These are phyloP conservation scores for Diplodus puntazzo DNA, from an alignment of 2,797 vertebrate genomes.

Conservation along the genomic window DNA sequence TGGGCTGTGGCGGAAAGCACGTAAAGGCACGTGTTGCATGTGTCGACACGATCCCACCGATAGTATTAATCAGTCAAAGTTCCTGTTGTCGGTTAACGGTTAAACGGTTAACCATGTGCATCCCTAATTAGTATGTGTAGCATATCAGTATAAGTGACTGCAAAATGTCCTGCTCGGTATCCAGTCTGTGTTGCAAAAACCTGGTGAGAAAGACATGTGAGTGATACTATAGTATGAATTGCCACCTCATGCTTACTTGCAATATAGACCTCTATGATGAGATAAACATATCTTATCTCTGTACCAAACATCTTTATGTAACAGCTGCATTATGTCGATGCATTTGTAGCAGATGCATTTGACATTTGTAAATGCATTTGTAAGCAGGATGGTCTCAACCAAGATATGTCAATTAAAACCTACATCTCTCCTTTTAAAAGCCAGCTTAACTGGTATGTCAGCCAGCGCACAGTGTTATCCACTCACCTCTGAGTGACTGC, in stretches of 20 bases:
- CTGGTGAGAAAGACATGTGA: neutral
- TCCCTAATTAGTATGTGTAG: neutral
- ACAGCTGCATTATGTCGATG: slow-evolving; percentile 7
- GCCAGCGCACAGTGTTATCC: slow-evolving; percentile 7
- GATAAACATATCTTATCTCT: slow-evolving; percentile 12
- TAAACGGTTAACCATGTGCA: too few species aligned
- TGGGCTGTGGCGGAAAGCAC: too few species aligned
- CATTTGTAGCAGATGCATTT: neutral
- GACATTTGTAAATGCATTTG: neutral
- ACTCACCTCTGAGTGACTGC: slow-evolving; percentile 35
- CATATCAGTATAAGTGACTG: neutral
- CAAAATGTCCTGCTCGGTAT: neutral
- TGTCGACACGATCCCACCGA: too few species aligned
- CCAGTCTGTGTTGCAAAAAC: slow-evolving; percentile 10
- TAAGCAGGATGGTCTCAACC: neutral
- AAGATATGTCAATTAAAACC: slow-evolving; percentile 4
- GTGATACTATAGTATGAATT: neutral
- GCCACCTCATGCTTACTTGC: neutral
- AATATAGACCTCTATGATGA: slow-evolving; percentile 3
- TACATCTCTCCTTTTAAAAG: slow-evolving; percentile 16
- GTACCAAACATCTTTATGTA: slow-evolving; percentile 30
- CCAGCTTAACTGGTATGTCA: slow-evolving; percentile 27
- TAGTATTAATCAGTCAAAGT: too few species aligned
- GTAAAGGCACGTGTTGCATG: too few species aligned
- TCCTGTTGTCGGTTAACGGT: too few species aligned